Conservation (phyloP, 2,113 vertebrate genomes). For the Hyla sarda region DNA sequence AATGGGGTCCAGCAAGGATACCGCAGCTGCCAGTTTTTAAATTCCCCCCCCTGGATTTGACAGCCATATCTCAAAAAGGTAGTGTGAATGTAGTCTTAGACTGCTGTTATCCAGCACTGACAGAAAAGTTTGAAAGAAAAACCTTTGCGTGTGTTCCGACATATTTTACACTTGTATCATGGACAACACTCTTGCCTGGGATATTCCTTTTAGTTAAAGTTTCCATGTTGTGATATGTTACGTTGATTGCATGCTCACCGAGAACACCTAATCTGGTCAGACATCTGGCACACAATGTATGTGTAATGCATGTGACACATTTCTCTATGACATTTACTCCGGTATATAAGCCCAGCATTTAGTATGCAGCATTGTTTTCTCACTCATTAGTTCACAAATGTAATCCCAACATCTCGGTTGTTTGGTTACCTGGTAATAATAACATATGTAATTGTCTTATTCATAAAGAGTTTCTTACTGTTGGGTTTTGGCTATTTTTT, state of each 20-base stretch:
- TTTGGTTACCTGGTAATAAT: not conserved
- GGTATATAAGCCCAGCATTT: not conserved
- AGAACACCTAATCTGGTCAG: not conserved
- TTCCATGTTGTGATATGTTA: no score
- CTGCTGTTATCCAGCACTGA: no score
- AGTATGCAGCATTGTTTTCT: not conserved
- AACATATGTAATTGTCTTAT: not conserved
- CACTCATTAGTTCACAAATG: not conserved
- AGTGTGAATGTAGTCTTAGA: no score
- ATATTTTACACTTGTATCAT: no score
- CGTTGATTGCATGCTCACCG: not conserved
- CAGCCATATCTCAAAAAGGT: no score
- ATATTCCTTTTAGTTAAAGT: no score
- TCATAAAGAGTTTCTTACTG: not conserved
- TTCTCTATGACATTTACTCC: not conserved
- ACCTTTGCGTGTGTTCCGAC: no score
- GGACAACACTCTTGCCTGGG: no score
- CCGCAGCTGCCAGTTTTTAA: no score
- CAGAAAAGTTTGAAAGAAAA: no score
- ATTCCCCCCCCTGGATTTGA: no score
- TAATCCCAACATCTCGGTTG: not conserved
- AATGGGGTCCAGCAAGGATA: no score
- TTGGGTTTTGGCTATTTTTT: not conserved
- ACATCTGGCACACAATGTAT: not conserved
- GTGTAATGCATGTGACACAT: not conserved